Evolutionary conservation across 2,888 invertebrate species (phyloP).

Genomic region (Gastrophysa polygoni): DNA sequence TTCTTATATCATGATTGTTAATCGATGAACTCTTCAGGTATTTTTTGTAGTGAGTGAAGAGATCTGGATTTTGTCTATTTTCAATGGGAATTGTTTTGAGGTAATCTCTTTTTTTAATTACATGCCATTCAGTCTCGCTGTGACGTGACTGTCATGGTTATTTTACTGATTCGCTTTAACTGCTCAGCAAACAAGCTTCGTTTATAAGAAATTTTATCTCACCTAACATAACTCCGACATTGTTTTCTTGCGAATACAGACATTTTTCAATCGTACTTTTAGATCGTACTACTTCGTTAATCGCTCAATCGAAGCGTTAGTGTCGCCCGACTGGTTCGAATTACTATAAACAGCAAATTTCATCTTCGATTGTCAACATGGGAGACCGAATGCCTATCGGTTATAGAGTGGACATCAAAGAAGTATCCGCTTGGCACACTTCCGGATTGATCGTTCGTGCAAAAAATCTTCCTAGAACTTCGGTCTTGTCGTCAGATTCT

Average conservation of each 20-base stretch:
- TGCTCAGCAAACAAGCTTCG: too few relatives aligned
- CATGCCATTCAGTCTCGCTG: too few relatives aligned
- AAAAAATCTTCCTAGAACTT: background rate
- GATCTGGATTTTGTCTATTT: too few relatives aligned
- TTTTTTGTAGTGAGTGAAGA: too few relatives aligned
- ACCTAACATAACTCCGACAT: background rate
- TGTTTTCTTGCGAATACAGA: background rate
- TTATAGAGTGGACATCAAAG: background rate
- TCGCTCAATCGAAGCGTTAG: constrained; percentile 9
- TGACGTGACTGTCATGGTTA: too few relatives aligned
- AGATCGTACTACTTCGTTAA: constrained; percentile 8
- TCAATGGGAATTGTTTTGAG: too few relatives aligned
- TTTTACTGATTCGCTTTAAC: too few relatives aligned
- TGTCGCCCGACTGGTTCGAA: background rate
- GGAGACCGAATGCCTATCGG: background rate
- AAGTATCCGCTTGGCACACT: background rate
- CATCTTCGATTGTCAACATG: background rate
- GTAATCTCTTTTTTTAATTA: too few relatives aligned
- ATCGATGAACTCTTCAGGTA: too few relatives aligned
- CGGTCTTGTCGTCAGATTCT: background rate
- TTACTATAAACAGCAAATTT: background rate
- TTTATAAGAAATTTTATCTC: too few relatives aligned
- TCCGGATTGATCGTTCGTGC: background rate
- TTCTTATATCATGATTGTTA: too few relatives aligned
- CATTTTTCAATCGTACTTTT: background rate